Evolutionary conservation across 2,888 invertebrate genomes (phyloP).

Genomic region (Argyra leucocephala): DNA sequence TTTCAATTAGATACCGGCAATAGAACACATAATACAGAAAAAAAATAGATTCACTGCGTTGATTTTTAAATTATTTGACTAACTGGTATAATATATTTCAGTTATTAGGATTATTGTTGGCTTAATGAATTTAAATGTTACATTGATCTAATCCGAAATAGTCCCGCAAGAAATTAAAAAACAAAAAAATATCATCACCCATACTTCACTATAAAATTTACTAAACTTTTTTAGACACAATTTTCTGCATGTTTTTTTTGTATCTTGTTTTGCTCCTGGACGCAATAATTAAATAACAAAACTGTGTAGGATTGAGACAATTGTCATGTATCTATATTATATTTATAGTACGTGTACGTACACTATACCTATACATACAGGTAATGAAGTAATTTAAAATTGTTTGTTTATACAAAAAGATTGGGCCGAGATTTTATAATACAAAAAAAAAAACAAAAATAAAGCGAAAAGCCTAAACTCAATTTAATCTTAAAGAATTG

Average conservation of each 20-base stretch:
- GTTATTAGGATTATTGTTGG: too few relatives aligned
- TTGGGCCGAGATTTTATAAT: background rate
- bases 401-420: background rate
- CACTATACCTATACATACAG: background rate
- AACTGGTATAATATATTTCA: too few relatives aligned
- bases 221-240: too few relatives aligned
- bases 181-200: too few relatives aligned
- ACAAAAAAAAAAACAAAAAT: background rate
- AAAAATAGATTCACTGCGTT: too few relatives aligned
- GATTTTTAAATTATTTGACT: too few relatives aligned
- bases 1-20: too few relatives aligned
- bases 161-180: too few relatives aligned
- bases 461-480: background rate
- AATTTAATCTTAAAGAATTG: background rate
- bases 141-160: too few relatives aligned
- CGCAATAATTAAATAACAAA: background rate
- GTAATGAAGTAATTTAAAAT: background rate
- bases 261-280: background rate
- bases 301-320: constrained; percentile 1
- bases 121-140: too few relatives aligned
- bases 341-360: background rate
- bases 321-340: background rate
- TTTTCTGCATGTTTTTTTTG: background rate
- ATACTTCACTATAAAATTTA: too few relatives aligned
- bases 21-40: too few relatives aligned